phyloP scores from a whole-genome alignment of 2,888 invertebrate species.

The Drosophila paracracens region DNA sequence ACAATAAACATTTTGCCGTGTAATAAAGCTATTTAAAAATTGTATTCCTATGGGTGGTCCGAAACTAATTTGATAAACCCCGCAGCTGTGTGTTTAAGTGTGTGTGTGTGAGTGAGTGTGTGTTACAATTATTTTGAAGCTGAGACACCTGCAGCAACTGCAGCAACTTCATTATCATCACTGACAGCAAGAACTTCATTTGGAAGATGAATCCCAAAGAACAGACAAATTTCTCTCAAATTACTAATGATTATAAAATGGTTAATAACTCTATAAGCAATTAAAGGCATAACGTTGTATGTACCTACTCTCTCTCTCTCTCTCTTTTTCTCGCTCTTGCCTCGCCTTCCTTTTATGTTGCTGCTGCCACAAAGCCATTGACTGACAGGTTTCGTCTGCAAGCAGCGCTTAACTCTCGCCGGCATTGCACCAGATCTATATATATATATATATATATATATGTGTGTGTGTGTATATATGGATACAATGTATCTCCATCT shows the following conservation, averaged over 20 bases:
- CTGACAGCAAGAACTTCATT: not conserved
- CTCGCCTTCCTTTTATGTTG: conserved; percentile 1
- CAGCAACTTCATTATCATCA: conserved; percentile 10
- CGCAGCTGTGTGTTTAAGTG: not conserved
- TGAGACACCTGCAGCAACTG: conserved; percentile 7
- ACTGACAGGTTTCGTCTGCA: conserved; percentile 66
- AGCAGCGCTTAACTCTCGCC: conserved; percentile 33
- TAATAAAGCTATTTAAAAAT: conserved; percentile 5
- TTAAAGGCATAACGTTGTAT: conserved; percentile 47
- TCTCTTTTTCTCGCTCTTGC: not conserved
- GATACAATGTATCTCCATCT: conserved; percentile 4
- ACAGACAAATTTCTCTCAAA: conserved; percentile 53
- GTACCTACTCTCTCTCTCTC: not conserved
- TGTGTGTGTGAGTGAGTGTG: not conserved
- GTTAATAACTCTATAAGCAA: conserved; percentile 75
- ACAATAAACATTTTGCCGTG: not conserved
- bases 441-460: not conserved
- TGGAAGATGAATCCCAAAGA: not conserved
- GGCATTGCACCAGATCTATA: conserved; percentile 17
- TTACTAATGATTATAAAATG: conserved; percentile 60
- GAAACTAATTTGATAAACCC: conserved; percentile 2
- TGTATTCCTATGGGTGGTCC: conserved; percentile 5
- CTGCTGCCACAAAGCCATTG: conserved; percentile 48
- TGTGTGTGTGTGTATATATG: not conserved
- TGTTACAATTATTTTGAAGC: conserved; percentile 6